These are phyloP conservation scores for Phylloscopus collybita DNA, from an alignment of 2,797 vertebrate genomes.

Conservation along the genomic window DNA sequence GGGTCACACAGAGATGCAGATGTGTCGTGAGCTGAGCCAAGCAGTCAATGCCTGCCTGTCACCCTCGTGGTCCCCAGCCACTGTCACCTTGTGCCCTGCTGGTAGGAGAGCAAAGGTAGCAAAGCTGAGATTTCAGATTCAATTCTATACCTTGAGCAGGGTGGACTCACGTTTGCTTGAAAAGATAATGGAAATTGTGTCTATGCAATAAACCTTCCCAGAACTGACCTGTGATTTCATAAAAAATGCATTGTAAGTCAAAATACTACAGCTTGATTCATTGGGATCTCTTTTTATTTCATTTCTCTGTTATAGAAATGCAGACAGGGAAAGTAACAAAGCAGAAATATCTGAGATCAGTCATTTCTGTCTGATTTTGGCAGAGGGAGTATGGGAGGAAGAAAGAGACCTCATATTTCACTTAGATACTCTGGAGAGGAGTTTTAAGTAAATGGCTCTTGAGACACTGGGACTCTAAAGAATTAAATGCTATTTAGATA, in stretches of 20 bases:
- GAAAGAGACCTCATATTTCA: conserved; percentile 60
- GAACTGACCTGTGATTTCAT: neutral
- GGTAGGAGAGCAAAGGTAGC: neutral
- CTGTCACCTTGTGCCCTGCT: neutral
- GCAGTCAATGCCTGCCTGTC: neutral
- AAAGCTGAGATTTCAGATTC: neutral
- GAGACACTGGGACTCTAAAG: conserved; percentile 17
- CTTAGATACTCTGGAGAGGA: conserved; percentile 68
- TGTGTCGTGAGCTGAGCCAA: neutral
- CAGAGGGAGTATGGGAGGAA: conserved; percentile 56
- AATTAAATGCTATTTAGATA: conserved; percentile 51
- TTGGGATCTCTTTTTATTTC: neutral
- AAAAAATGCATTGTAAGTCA: neutral
- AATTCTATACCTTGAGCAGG: neutral
- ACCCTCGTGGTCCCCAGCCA: neutral
- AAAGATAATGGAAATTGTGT: neutral
- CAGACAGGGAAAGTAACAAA: neutral
- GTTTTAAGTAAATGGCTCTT: conserved; percentile 68
- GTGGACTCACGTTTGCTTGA: conserved; percentile 1
- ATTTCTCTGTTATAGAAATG: neutral
- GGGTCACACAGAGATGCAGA: neutral
- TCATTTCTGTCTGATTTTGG: conserved; percentile 35
- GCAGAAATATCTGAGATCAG: conserved; percentile 9
- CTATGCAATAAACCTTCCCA: neutral
- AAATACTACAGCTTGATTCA: conserved; percentile 31